These are phyloP conservation scores for Tigriopus japonicus DNA, from an alignment of 1,140 invertebrate species.

Conservation along the genomic window DNA sequence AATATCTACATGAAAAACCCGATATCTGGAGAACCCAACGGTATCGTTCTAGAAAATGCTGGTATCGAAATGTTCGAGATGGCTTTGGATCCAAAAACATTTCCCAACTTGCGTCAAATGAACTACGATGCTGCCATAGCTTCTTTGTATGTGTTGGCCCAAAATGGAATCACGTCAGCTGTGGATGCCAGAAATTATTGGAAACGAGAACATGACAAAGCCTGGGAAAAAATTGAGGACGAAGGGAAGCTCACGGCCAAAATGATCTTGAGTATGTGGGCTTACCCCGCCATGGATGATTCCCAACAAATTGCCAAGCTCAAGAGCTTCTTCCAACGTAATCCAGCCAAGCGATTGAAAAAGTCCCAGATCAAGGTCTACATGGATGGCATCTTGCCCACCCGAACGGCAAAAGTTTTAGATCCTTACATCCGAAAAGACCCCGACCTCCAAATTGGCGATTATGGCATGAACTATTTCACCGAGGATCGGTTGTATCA, in stretches of 20 bases:
- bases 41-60: constrained; percentile 6
- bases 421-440: background rate
- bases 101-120: background rate
- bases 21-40: background rate
- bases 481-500: background rate
- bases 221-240: background rate
- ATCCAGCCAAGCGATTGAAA: background rate
- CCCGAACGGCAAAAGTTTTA: background rate
- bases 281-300: background rate
- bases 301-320: background rate
- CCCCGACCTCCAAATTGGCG: background rate
- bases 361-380: background rate
- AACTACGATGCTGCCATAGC: background rate
- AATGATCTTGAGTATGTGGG: background rate
- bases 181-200: background rate
- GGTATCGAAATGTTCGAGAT: background rate
- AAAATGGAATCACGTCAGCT: background rate
- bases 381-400: background rate
- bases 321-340: background rate
- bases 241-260: background rate
- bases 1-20: background rate
- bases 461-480: background rate
- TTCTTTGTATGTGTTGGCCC: background rate
- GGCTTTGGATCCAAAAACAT: background rate
- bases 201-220: background rate